phyloP scores from a whole-genome alignment of 2,113 vertebrate genomes.

The Aldabrachelys gigantea region DNA sequence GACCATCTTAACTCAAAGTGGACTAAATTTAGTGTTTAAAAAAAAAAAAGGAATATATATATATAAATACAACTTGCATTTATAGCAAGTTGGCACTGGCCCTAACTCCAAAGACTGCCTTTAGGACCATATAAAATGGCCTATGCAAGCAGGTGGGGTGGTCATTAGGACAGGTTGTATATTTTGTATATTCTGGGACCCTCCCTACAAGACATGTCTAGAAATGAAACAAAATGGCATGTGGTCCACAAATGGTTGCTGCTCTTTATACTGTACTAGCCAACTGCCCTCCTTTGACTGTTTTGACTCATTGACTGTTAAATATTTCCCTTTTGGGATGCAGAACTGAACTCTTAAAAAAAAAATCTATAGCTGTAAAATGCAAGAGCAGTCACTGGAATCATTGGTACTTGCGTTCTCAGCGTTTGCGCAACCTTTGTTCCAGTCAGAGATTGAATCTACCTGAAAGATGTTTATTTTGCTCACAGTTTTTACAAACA shows the following conservation, averaged over 20 bases:
- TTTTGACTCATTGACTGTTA: constrained; percentile 87
- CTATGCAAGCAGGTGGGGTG: constrained; percentile 80
- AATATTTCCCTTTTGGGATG: constrained; percentile 79
- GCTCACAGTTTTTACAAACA: constrained; percentile 74
- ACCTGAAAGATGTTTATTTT: constrained; percentile 69
- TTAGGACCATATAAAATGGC: constrained; percentile 79
- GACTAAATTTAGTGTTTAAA: constrained; percentile 63
- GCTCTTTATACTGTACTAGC: constrained; percentile 78
- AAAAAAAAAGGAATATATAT: constrained; percentile 41
- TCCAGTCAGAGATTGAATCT: constrained; percentile 75
- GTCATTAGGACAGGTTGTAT: constrained; percentile 82
- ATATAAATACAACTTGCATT: constrained; percentile 69
- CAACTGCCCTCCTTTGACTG: constrained; percentile 81
- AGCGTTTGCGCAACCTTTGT: constrained; percentile 75
- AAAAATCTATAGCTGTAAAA: constrained; percentile 67
- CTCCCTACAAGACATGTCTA: constrained; percentile 78
- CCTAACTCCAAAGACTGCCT: constrained; percentile 86
- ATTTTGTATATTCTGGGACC: constrained; percentile 86
- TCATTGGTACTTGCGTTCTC: constrained; percentile 80
- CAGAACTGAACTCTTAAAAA: constrained; percentile 77
- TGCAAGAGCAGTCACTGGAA: constrained; percentile 75
- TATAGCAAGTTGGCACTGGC: constrained; percentile 80
- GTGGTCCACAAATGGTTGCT: constrained; percentile 79
- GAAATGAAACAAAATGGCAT: constrained; percentile 73
- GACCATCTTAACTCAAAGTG: constrained; percentile 69